Base-by-base conservation (phyloP, 1,140 invertebrate species). In the Subanguina moxae region DNA sequence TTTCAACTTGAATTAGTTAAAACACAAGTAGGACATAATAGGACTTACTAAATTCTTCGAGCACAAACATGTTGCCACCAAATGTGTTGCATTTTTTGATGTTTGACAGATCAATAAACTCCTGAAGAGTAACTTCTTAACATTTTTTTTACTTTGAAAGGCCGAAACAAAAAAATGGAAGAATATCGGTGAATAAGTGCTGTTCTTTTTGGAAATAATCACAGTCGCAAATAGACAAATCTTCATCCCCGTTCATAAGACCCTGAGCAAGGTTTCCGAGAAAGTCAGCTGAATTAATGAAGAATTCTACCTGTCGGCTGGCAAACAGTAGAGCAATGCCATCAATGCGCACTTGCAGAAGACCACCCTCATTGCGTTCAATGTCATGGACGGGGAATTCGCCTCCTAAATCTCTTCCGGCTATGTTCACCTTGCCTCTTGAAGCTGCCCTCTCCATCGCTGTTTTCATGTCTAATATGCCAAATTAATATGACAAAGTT, bases 371-470 rank as follows among this genome's bases (percentile, higher is more conserved):
- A 27, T 93, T 93, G 1, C 92, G 91, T 77, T 89, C 89, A 86
- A 97, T 90, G 84, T 99, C 94, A 83, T 95, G 92, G 25, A 99
- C 91, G 0, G 94, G 94, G 85, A 98, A 99, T 85, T 98, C 95
- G 1, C 95, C 95, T 17, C 95, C 94, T 17, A 98, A 87, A 84
- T 82, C 76, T 97, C 94, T 52, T 80, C 82, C 71, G 25, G 80
- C 70, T 42, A 82, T 73, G 27, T 69, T 73, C 1, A 82, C 77
- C 86, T 90, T 86, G 82, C 92, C 87, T 84, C 91, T 83, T 76
- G 88, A 88, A 7, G 92, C 93, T 52, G 94, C 93, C 73, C 92
- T 88, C 84, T 97, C 94, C 93, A 98, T 98, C 7, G 94, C 90
- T 77, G 95, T 91, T 86, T 98, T 97, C 76, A 98, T 96, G 32